Percentiles rank a stretch among this genome's conserved stretches.
phyloP scores from a whole-genome alignment of 2,888 invertebrate genomes.

The Drosophila suboccidentalis region DNA sequence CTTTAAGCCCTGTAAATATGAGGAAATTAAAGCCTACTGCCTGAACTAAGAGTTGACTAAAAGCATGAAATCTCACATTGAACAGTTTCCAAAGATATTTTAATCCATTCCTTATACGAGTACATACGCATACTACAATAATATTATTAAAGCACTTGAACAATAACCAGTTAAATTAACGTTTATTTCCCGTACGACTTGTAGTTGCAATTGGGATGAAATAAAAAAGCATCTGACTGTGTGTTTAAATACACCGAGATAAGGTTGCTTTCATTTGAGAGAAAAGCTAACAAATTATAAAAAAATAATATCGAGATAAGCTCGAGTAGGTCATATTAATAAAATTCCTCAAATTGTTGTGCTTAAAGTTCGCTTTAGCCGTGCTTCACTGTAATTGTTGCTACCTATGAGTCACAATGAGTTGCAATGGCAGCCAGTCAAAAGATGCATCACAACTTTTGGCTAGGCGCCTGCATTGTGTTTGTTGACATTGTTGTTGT shows the following conservation, averaged over 20 bases:
- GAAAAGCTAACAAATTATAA: not conserved
- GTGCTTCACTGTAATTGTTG: constrained; percentile 39
- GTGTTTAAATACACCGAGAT: constrained; percentile 9
- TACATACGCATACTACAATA: not conserved
- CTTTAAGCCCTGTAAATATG: constrained; percentile 26
- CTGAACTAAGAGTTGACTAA: constrained; percentile 1
- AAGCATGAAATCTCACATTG: not conserved
- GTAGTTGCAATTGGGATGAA: constrained; percentile 23
- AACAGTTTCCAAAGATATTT: not conserved
- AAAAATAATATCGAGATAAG: constrained; percentile 3
- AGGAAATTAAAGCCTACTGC: constrained; percentile 36
- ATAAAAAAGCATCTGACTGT: constrained; percentile 15
- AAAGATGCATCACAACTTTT: constrained; percentile 76
- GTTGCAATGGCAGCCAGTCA: constrained; percentile 62
- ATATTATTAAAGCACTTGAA: constrained; percentile 23
- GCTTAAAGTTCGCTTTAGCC: constrained; percentile 7
- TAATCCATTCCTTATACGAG: not conserved
- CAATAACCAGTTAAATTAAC: constrained; percentile 3
- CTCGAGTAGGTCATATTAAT: not conserved
- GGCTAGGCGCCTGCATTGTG: constrained; percentile 78
- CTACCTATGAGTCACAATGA: constrained; percentile 56
- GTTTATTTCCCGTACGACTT: not conserved
- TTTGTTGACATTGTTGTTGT: constrained; percentile 73
- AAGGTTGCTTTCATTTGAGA: constrained; percentile 3
- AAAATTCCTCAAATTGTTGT: too few relatives aligned